Base-by-base conservation (phyloP, 2,797 vertebrate species). In the Rhodeus uyekii region DNA sequence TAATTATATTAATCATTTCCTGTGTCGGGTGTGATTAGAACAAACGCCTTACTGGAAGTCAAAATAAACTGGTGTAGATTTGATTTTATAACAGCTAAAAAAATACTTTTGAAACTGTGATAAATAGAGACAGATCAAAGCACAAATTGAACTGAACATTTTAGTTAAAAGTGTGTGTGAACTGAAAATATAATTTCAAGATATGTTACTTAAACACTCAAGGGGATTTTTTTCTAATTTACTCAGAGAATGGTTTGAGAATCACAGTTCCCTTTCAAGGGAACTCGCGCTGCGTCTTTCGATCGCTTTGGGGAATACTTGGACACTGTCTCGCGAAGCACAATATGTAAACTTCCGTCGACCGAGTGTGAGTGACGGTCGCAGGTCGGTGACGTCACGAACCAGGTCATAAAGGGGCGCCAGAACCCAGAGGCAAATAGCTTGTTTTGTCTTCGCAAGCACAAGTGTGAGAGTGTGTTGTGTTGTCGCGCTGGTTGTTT, bases 1-100 rank as follows among this genome's bases (percentile, higher is more conserved):
- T 63, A 72, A 61, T 72, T 72, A 61, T 22, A 61, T 24, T 34
- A 61, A 61, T 72, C 1, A 72, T 72, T 63, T 48, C 9, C 63
- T 16, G 1, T 29, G 34, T 58, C 12, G 12, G 69, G 38, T 67
- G 44, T 68, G 46, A 60, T 72, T 61, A 72, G 39, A 80, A 24
- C 12, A 61, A 80, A 10, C 3, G 5, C 8, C 27, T 8, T 24
- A 9, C 50, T 29, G 4, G n/a, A 14, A 72, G 39, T 27, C 53
- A 42, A 24, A 78, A 48, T 48, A 4, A 77, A 48, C 42, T n/a
- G 29, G 2, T 53, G 60, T 50, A 39, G 53, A 39, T 18, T 2
- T 27, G 73, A 14, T 55, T 74, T 55, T 19, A 18, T 10, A 38
- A 38, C 19, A 29, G 69, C 14, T 75, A 3, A 2, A 60, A n/a